Evolutionary conservation across 2,797 vertebrate genomes (phyloP).

Genomic region (Anabas testudineus): DNA sequence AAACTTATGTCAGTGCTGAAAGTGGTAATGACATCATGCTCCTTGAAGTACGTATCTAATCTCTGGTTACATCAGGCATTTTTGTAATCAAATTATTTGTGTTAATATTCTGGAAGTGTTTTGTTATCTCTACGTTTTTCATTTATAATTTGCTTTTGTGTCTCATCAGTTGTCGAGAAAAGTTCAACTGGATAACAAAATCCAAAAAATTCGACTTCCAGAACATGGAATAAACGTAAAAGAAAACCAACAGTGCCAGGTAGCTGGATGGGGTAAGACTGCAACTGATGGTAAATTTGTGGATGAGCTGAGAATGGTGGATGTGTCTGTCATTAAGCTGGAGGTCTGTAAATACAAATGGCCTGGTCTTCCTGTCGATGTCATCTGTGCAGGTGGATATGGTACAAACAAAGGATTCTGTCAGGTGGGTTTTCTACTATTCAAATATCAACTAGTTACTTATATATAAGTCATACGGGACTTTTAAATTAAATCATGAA

Average conservation of each 20-base stretch:
- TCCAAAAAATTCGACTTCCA: slow-evolving; percentile 27
- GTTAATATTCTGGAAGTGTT: too few species aligned
- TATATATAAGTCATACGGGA: background rate
- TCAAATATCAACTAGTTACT: background rate
- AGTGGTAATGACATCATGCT: slow-evolving; percentile 71
- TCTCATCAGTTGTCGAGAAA: too few species aligned
- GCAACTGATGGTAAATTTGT: fast-evolving
- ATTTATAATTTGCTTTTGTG: too few species aligned
- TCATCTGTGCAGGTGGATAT: too few species aligned
- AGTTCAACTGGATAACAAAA: too few species aligned
- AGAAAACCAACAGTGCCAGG: fast-evolving
- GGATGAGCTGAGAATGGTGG: background rate
- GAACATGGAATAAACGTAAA: background rate
- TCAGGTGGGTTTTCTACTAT: too few species aligned
- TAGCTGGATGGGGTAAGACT: slow-evolving; percentile 40
- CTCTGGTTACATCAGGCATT: too few species aligned
- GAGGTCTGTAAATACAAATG: too few species aligned
- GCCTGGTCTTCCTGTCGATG: too few species aligned
- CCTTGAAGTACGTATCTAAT: slow-evolving; percentile 72
- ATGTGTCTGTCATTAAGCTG: slow-evolving; percentile 27
- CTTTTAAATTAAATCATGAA: background rate
- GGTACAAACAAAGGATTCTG: too few species aligned
- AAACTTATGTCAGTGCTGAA: fast-evolving
- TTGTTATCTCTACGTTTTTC: too few species aligned
- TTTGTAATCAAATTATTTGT: too few species aligned